A percentile compares a stretch with the other conserved stretches of the same genome.
Conservation (phyloP, 2,888 invertebrate species). For the Bimastos eiseni region DNA sequence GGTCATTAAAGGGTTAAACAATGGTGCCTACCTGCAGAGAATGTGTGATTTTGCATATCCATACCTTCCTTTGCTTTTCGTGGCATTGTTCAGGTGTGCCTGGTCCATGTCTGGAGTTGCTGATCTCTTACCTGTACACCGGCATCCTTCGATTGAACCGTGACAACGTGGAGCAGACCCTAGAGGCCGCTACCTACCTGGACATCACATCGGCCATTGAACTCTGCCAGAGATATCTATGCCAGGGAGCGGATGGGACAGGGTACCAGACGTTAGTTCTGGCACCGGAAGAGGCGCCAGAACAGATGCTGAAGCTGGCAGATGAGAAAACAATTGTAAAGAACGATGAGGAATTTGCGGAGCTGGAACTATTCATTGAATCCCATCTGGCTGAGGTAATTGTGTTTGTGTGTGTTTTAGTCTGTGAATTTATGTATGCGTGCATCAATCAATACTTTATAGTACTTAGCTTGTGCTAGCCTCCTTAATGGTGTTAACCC, state of each 20-base stretch:
- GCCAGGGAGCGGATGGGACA: background rate
- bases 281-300: background rate
- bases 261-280: background rate
- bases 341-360: slow-evolving; percentile 3
- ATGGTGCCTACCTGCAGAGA: no score
- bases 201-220: slow-evolving; percentile 28
- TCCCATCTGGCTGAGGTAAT: background rate
- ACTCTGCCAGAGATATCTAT: slow-evolving; percentile 25
- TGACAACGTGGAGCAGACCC: slow-evolving; percentile 13
- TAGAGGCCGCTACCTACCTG: slow-evolving; percentile 20
- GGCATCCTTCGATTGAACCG: slow-evolving; percentile 23
- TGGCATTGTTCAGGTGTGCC: slow-evolving; percentile 16
- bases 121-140: slow-evolving; percentile 28
- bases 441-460: background rate
- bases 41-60: no score
- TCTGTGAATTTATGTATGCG: background rate
- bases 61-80: no score
- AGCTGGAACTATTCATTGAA: slow-evolving; percentile 14
- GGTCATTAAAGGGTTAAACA: no score
- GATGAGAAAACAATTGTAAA: background rate
- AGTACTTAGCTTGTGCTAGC: no score
- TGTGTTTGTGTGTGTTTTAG: no score
- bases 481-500: no score
- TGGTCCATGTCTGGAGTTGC: slow-evolving; percentile 7
- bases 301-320: background rate